phyloP scores from a whole-genome alignment of 1,140 invertebrate species.

The Idris sp. region DNA sequence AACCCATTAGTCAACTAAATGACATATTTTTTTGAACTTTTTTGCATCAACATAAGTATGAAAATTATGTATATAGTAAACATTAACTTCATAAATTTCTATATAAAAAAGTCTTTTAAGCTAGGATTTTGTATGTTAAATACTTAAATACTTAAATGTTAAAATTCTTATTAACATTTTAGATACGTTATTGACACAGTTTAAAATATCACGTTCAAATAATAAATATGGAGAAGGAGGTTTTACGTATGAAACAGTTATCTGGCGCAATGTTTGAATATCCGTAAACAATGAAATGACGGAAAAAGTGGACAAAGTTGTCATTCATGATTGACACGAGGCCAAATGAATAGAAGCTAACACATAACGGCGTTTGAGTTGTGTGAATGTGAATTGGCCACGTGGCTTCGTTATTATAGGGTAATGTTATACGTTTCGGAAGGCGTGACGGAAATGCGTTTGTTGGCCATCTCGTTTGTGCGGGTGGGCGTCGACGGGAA shows the following conservation, averaged over 20 bases:
- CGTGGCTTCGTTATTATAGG: conserved; percentile 61
- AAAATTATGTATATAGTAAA: too few relatives aligned
- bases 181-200: too few relatives aligned
- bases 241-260: conserved; percentile 12
- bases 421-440: conserved; percentile 63
- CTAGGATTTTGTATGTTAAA: too few relatives aligned
- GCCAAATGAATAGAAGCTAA: conserved; percentile 51
- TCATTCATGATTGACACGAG: conserved; percentile 53
- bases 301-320: conserved; percentile 30
- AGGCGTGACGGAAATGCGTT: conserved; percentile 68
- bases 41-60: too few relatives aligned
- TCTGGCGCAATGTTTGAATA: conserved; percentile 14
- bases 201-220: too few relatives aligned
- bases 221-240: too few relatives aligned
- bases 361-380: conserved; percentile 3
- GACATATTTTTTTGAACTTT: too few relatives aligned
- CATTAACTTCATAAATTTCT: too few relatives aligned
- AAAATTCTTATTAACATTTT: too few relatives aligned
- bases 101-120: too few relatives aligned
- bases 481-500: conserved; percentile 68
- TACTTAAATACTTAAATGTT: too few relatives aligned
- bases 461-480: conserved; percentile 63
- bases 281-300: conserved; percentile 26
- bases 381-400: conserved; percentile 42
- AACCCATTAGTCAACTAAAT: too few relatives aligned